Evolutionary conservation across 2,888 invertebrate genomes (phyloP).

Genomic region (Linnaemya tessellans): DNA sequence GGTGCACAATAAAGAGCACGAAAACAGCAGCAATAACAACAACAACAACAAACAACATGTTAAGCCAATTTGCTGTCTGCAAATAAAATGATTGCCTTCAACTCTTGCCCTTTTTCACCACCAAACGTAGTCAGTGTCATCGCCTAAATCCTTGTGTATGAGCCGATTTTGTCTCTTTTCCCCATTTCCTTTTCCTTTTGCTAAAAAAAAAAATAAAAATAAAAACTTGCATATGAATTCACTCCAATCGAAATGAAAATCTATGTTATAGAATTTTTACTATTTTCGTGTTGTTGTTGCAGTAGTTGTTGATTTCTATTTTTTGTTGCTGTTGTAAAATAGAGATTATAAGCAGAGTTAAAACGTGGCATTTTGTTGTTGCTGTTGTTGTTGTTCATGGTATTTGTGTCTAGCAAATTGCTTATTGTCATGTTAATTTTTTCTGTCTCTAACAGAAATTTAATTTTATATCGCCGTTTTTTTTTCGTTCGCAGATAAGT

Average conservation of each 20-base stretch:
- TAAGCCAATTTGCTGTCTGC: constrained; percentile 69
- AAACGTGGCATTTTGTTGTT: constrained; percentile 34
- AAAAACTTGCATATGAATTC: constrained; percentile 64
- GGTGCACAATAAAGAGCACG: background rate
- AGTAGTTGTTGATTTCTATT: background rate
- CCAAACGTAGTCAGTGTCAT: constrained; percentile 26
- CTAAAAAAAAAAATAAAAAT: background rate
- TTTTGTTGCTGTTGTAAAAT: constrained; percentile 1
- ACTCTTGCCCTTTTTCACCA: constrained; percentile 42
- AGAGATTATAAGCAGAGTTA: constrained; percentile 57
- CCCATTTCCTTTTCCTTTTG: background rate
- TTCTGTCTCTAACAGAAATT: constrained; percentile 67
- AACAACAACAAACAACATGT: constrained; percentile 12
- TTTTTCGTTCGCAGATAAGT: background rate
- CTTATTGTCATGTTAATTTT: constrained; percentile 70
- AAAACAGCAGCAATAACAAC: constrained; percentile 9
- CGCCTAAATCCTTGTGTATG: constrained; percentile 29
- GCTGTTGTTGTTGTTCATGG: constrained; percentile 10
- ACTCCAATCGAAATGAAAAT: constrained; percentile 71
- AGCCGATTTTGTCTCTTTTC: background rate
- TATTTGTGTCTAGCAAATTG: constrained; percentile 67
- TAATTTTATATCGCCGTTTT: constrained; percentile 40
- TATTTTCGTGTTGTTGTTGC: constrained; percentile 22
- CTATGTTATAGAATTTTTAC: constrained; percentile 56
- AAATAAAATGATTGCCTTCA: constrained; percentile 63